Evolutionary conservation across 1,140 invertebrate species (phyloP), one percentile per base, ranked within the genome.

Genomic region (Bombus fervidus): DNA sequence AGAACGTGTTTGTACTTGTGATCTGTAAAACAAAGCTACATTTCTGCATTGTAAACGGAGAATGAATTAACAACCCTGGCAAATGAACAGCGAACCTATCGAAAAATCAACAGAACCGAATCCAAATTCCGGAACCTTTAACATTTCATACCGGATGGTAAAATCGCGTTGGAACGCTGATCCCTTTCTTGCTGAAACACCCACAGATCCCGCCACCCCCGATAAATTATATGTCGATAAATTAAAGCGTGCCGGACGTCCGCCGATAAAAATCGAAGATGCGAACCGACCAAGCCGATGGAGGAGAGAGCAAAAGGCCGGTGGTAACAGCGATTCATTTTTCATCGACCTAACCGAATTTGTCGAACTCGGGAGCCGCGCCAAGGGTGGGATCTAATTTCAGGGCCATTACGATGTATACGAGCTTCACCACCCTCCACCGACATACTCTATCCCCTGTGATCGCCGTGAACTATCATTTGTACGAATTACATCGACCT

Each of bases 301-400:
- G 18, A 68, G 37, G 37, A 37, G n/a, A 62, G 59, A 62, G 59
- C 59, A 13, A 62, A 81, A 75, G 72, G 64, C 83, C 43, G 75
- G 66, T 78, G 87, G 85, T 86, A 83, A 86, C 74, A 86, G 69
- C 85, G 88, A 80, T 90, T 93, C 94, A 95, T 95, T 94, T 94
- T 94, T 95, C 94, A 94, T 90, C 85, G 90, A 90, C 86, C 92
- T 94, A 94, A 94, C 93, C 91, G 93, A 94, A 94, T 94, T 94
- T 94, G 93, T 94, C 93, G 92, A 93, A 93, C 92, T 93, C 88
- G 92, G 75, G 91, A 93, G 91, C 84, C 91, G 87, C 89, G 91
- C 88, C 90, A 90, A 91, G 92, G 92, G 93, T 92, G 89, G 89
- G 92, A 94, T 94, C 94, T 94, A 94, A 94, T 94, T 94, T 94